Percentiles rank a stretch among this genome's conserved stretches.
Evolutionary conservation across 2,888 invertebrate genomes (phyloP).

Genomic region (Lycophotia porphyrea): DNA sequence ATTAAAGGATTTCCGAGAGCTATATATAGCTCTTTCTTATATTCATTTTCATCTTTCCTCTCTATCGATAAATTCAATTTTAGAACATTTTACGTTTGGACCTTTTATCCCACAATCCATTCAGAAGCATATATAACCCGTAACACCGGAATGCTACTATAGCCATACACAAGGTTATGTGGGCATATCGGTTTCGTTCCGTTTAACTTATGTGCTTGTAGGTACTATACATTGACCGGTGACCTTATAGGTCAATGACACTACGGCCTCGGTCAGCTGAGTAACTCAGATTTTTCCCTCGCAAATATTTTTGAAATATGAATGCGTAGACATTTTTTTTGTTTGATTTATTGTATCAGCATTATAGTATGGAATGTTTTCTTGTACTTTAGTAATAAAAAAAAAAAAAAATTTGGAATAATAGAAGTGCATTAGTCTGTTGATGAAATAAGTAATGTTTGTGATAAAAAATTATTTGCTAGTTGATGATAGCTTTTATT

Average conservation of each 20-base stretch:
- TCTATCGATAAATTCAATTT: too few relatives aligned
- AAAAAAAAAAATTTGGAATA: conserved; percentile 1
- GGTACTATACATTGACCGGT: conserved; percentile 68
- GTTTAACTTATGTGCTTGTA: conserved; percentile 44
- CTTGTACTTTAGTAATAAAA: conserved; percentile 6
- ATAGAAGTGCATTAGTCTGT: conserved; percentile 29
- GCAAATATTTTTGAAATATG: conserved; percentile 42
- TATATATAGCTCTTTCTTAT: too few relatives aligned
- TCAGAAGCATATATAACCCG: neutral
- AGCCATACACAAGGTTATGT: conserved; percentile 9
- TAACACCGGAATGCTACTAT: conserved; percentile 23
- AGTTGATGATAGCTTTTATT: conserved; percentile 35
- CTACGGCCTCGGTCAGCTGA: conserved; percentile 67
- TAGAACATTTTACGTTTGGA: neutral
- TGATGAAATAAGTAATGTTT: conserved; percentile 16
- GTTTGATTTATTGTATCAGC: neutral
- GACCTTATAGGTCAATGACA: conserved; percentile 77
- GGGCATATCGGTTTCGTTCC: conserved; percentile 52
- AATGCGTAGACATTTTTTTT: conserved; percentile 1
- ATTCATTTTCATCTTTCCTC: too few relatives aligned
- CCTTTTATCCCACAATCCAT: neutral
- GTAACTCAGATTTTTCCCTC: conserved; percentile 57
- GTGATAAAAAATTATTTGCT: conserved; percentile 31
- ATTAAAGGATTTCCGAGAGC: too few relatives aligned
- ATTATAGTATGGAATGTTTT: conserved; percentile 5